phyloP scores from a whole-genome alignment of 64 coral and sea anemone species.

The Exaiptasia diaphana region DNA sequence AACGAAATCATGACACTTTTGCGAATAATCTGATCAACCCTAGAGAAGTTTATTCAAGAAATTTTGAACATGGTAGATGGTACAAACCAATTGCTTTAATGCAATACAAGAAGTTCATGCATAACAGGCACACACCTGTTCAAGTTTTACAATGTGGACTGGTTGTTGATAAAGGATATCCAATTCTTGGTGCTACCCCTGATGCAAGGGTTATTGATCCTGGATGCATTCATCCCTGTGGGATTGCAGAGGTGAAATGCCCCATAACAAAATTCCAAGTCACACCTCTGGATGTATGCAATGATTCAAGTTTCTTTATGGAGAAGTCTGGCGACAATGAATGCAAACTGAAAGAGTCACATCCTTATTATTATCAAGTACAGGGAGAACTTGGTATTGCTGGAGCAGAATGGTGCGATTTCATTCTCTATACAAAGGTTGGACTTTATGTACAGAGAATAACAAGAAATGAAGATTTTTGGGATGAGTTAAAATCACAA shows the following conservation, averaged over 20 bases:
- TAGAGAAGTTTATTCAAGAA: not conserved
- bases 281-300: conserved; percentile 5
- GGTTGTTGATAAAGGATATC: not conserved
- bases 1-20: conserved; percentile 49
- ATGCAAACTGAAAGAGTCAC: not conserved
- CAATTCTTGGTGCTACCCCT: not conserved
- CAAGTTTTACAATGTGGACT: not conserved
- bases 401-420: conserved; percentile 1
- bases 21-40: conserved; percentile 16
- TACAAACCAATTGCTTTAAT: conserved; percentile 1
- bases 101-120: not conserved
- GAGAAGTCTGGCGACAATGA: not conserved
- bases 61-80: conserved; percentile 2
- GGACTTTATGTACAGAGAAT: conserved; percentile 3
- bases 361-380: conserved; percentile 6
- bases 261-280: not conserved
- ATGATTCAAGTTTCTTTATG: not conserved
- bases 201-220: conserved; percentile 13
- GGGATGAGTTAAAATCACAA: not conserved
- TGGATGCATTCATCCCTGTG: not conserved
- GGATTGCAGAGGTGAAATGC: conserved; percentile 18
- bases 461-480: not conserved
- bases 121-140: not conserved
- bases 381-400: not conserved
- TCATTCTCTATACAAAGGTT: conserved; percentile 18